phyloP scores from a whole-genome alignment of 2,113 vertebrate species.

The Cairina moschata region DNA sequence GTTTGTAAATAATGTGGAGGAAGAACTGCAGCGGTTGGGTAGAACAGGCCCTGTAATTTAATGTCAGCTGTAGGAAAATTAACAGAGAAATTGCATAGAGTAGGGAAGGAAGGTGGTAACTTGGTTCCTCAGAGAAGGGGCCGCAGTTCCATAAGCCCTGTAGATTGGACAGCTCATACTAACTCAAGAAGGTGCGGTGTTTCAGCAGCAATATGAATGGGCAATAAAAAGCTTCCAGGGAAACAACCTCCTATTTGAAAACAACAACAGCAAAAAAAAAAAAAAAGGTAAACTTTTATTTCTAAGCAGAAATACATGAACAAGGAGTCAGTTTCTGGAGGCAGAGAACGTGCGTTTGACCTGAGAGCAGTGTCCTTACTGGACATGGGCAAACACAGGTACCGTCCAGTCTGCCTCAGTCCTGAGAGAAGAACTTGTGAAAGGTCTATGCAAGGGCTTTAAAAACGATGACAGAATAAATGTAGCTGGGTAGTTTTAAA shows the following conservation, averaged over 20 bases:
- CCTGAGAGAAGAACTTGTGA: background rate
- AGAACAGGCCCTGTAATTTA: background rate
- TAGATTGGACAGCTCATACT: accelerated
- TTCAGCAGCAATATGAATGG: background rate
- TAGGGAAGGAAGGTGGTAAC: background rate
- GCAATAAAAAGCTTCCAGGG: background rate
- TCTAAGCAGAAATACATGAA: background rate
- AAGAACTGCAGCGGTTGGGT: background rate
- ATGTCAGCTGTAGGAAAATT: background rate
- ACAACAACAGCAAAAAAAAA: background rate
- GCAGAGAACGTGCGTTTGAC: background rate
- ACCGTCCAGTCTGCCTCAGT: background rate
- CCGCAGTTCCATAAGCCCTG: background rate
- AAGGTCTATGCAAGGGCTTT: background rate
- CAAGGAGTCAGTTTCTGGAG: background rate
- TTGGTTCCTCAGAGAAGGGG: background rate
- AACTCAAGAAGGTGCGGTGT: background rate
- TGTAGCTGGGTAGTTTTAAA: background rate
- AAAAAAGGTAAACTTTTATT: background rate
- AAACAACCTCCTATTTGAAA: background rate
- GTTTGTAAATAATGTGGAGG: background rate
- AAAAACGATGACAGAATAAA: background rate
- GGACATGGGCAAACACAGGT: background rate
- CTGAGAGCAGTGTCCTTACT: background rate
- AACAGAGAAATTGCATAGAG: background rate